Conservation (phyloP, 2,113 vertebrate species). For the Burhinus oedicnemus region DNA sequence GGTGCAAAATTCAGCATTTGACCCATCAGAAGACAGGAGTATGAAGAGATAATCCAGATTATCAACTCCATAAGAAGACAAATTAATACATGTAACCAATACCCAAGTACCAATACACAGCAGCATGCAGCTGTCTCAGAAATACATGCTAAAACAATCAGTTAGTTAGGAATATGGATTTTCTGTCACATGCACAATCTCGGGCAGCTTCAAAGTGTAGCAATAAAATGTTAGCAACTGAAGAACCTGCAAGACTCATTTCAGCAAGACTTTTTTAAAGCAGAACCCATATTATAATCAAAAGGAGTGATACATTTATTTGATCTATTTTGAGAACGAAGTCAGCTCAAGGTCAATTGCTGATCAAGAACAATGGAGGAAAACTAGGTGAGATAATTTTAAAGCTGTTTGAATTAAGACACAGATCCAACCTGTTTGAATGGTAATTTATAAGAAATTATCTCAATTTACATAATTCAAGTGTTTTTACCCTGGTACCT, state of each 20-base stretch:
- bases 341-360: slow-evolving; percentile 73
- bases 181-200: slow-evolving; percentile 26
- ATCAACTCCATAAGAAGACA: background rate
- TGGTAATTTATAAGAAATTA: slow-evolving; percentile 58
- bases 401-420: slow-evolving; percentile 65
- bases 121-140: background rate
- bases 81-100: background rate
- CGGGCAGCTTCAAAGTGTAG: slow-evolving; percentile 53
- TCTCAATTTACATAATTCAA: slow-evolving; percentile 55
- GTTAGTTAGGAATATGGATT: slow-evolving; percentile 25
- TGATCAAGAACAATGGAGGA: slow-evolving; percentile 70
- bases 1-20: background rate
- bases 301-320: slow-evolving; percentile 64
- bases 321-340: slow-evolving; percentile 70
- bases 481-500: slow-evolving; percentile 25
- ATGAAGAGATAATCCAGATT: slow-evolving; percentile 21
- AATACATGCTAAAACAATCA: slow-evolving; percentile 38
- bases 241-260: slow-evolving; percentile 62
- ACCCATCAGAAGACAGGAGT: background rate
- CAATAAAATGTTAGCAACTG: slow-evolving; percentile 51
- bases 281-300: slow-evolving; percentile 56
- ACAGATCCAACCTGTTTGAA: slow-evolving; percentile 50
- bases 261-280: slow-evolving; percentile 59
- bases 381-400: slow-evolving; percentile 69
- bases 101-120: background rate